phyloP scores from a whole-genome alignment of 2,113 vertebrate genomes.

The Platysternon megacephalum region DNA sequence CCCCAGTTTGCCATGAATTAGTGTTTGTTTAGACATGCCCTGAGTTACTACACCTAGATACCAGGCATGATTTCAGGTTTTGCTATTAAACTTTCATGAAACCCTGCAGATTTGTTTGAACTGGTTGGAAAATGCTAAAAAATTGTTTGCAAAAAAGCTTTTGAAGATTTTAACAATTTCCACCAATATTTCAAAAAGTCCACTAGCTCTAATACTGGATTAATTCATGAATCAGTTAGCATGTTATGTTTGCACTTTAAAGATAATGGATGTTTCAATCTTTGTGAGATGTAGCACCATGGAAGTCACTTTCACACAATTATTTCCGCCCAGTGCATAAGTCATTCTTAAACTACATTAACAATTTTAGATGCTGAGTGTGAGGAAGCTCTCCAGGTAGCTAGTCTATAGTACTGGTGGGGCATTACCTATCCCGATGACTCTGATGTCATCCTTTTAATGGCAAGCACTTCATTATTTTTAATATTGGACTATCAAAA shows the following conservation, averaged over 20 bases:
- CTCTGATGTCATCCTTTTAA: not conserved
- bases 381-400: not conserved
- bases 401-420: not conserved
- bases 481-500: not conserved
- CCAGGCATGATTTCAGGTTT: not conserved
- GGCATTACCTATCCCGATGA: not conserved
- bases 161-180: not conserved
- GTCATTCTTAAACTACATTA: not conserved
- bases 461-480: not conserved
- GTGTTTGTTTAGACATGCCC: not conserved
- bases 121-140: not conserved
- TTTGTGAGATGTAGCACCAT: not conserved
- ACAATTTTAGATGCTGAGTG: not conserved
- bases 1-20: not conserved
- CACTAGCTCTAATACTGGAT: not conserved
- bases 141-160: not conserved
- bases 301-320: not conserved
- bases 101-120: not conserved
- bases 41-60: not conserved
- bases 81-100: not conserved
- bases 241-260: accelerated
- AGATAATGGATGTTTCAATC: not conserved
- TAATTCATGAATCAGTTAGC: not conserved
- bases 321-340: not conserved
- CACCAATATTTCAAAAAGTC: not conserved